Conservation (phyloP, 2,888 invertebrate genomes). For the Nemoura dubitans region DNA sequence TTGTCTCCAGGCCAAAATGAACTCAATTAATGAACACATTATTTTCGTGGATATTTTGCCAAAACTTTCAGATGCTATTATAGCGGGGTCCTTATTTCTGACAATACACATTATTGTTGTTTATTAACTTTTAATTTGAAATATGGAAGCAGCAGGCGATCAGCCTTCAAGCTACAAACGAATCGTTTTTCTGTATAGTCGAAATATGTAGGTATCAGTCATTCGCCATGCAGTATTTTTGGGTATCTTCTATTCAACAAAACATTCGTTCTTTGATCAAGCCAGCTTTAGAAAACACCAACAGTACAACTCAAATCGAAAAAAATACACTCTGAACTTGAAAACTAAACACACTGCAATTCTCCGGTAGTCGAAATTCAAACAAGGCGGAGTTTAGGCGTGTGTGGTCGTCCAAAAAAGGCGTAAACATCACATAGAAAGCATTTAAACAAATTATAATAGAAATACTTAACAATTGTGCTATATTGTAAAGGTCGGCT, state of each 20-base stretch:
- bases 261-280: background rate
- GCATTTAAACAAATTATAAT: conserved; percentile 21
- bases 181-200: background rate
- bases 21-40: background rate
- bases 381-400: background rate
- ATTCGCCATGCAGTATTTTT: background rate
- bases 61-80: background rate
- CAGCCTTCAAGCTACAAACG: background rate
- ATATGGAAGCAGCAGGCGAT: background rate
- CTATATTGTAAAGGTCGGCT: background rate
- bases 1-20: background rate
- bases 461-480: conserved; percentile 33
- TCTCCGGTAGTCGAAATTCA: background rate
- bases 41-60: conserved; percentile 2
- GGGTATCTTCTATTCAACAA: background rate
- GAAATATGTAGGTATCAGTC: background rate
- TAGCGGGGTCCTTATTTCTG: background rate
- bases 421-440: conserved; percentile 37
- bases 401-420: conserved; percentile 28
- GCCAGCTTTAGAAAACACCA: background rate
- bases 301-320: background rate
- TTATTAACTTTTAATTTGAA: conserved; percentile 7
- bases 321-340: background rate
- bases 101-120: background rate
- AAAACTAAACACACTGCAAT: background rate